Base-by-base conservation (phyloP, 2,113 vertebrate species). In the Siphamia tubifer region DNA sequence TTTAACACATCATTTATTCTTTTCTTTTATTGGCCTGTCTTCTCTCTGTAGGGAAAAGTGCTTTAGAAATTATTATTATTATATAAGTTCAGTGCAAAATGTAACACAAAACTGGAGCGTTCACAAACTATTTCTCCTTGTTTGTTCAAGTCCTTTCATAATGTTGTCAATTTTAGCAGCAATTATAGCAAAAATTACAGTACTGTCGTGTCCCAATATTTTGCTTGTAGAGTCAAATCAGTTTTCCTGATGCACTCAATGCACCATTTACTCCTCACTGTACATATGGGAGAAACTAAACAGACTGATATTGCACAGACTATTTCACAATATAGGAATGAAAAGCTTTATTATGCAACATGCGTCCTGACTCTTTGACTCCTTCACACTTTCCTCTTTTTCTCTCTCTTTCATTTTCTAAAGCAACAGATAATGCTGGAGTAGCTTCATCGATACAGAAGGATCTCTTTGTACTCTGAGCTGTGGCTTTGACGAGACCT, bases 391-490 rank as follows among this genome's bases (percentile, higher is more conserved):
- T 31, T 4, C 21, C n/a, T 30, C 30, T 35, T n/a, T 31, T 5
- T 53, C 53, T 32, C 17, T 17, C 27, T 45, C 42, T 66, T 49
- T 39, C 34, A 5, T 54, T 45, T 61, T 68, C 31, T 60, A 30
- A 51, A 54, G 36, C 66, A 64, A 49, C 56, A 71, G 78, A 81
- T 85, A 69, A 74, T 7, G 10, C 36, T 0, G 2, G 51, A 68
- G 39, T 55, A 42, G 68, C 60, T 57, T 21, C 66, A 53, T 75
- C 24, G 30, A 87, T 79, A 64, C 39, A 68, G 32, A 43, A 28
- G 68, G 75, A 60, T 85, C 19, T 71, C 56, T 68, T 53, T 72
- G 51, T 58, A 62, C 66, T 69, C 7, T 0, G 38, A 53, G 69
- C 63, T 4, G 17, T 15, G 60, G 45, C 54, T 48, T 64, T 49